A percentile compares a stretch with the other conserved stretches of the same genome.
These are phyloP conservation scores for Trachelus tabidus DNA, from an alignment of 2,888 invertebrate species.

Conservation along the genomic window DNA sequence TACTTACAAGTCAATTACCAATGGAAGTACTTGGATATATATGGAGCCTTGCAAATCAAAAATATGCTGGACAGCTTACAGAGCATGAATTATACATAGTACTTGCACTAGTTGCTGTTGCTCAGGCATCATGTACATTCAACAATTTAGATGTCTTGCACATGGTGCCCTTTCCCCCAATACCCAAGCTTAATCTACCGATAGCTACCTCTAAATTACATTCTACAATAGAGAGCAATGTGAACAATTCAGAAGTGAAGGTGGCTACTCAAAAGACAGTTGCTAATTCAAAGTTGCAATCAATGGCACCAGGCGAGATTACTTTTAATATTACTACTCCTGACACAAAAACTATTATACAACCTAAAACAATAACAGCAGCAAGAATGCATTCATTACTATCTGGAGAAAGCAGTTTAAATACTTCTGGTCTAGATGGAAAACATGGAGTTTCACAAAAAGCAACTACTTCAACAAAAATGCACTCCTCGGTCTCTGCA, in stretches of 20 bases:
- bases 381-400: too few relatives aligned
- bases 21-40: constrained; percentile 67
- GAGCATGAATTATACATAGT: constrained; percentile 67
- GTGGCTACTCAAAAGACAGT: neutral
- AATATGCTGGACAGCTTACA: constrained; percentile 66
- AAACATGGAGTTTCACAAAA: too few relatives aligned
- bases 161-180: constrained; percentile 56
- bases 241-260: neutral
- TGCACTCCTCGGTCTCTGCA: too few relatives aligned
- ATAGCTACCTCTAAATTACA: constrained; percentile 6
- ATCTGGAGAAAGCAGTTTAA: too few relatives aligned
- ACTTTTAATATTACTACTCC: too few relatives aligned
- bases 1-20: constrained; percentile 66
- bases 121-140: constrained; percentile 64
- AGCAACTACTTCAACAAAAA: too few relatives aligned
- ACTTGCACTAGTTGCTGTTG: constrained; percentile 66
- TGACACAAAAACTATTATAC: too few relatives aligned
- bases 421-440: too few relatives aligned
- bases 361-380: too few relatives aligned
- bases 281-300: too few relatives aligned
- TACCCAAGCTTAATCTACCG: constrained; percentile 60
- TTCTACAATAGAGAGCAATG: too few relatives aligned
- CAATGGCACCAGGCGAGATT: too few relatives aligned
- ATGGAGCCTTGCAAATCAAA: constrained; percentile 67
- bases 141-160: constrained; percentile 58